Conservation (phyloP, 2,113 vertebrate genomes). For the Dasypus novemcinctus region DNA sequence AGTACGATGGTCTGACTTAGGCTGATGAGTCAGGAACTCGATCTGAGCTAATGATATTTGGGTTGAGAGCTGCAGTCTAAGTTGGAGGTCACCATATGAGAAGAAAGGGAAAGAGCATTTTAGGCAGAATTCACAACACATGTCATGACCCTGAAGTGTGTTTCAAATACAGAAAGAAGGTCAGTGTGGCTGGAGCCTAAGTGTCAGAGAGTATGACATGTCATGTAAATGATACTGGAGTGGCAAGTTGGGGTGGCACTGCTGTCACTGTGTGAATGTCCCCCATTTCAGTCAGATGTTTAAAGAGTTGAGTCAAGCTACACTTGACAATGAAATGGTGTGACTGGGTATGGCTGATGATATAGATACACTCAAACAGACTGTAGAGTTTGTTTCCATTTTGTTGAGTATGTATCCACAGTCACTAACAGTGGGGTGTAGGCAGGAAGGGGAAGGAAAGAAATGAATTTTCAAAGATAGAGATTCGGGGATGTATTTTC, state of each 20-base stretch:
- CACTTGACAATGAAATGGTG: background rate
- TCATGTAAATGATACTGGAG: background rate
- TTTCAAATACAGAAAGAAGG: background rate
- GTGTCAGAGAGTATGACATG: background rate
- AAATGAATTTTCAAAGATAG: background rate
- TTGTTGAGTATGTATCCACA: background rate
- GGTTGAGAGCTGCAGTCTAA: background rate
- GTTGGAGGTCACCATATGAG: background rate
- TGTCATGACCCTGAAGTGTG: background rate
- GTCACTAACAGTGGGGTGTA: background rate
- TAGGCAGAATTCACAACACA: background rate
- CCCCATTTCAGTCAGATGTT: background rate
- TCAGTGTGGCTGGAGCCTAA: rapidly evolving
- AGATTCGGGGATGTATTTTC: constrained; percentile 34
- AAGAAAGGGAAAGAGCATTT: background rate
- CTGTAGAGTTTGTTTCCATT: background rate
- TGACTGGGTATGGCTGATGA: background rate
- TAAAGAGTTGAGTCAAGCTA: background rate
- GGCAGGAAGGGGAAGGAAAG: background rate
- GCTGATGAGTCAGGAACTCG: background rate
- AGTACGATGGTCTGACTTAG: background rate
- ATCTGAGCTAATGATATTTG: background rate
- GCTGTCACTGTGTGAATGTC: background rate
- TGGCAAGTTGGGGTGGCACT: background rate
- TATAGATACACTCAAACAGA: background rate